Base-by-base conservation (phyloP, 2,888 invertebrate species). In the Leptopterna dolabrata region DNA sequence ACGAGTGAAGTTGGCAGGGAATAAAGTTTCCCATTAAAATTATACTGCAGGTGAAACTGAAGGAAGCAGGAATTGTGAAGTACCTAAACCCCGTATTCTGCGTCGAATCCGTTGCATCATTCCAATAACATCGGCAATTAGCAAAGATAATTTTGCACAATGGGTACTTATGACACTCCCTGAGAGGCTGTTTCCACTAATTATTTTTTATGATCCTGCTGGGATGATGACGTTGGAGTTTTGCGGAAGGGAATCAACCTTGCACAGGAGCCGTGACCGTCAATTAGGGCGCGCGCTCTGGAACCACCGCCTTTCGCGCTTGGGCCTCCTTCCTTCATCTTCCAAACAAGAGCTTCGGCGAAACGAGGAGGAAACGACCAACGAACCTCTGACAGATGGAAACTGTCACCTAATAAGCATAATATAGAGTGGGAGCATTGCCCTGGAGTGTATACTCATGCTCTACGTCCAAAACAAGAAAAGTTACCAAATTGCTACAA, bases 221-320 rank as follows among this genome's bases (percentile, higher is more conserved):
- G 1, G 36, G 19, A 29, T 36, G 30, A 19, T 29, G 41, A 41
- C n/a, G 73, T 30, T 7, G 1, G 9, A 16, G 30, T 76, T 76
- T 76, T 76, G 73, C 73, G 73, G 73, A 76, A 76, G 73, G 71
- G 36, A 41, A 36, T 76, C 36, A 41, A 27, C 73, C 36, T 36
- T 30, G 30, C 36, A 36, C 73, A 36, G 36, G 36, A 76, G 73
- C 73, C 73, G 73, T 76, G 73, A 76, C 73, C 73, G 73, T 41
- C 73, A 76, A 76, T 76, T 76, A 76, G 16, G 36, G 13, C 16
- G 36, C 73, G 73, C 30, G 30, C 73, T 41, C 36, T 76, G 73
- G 73, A 76, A 76, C 73, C n/a, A 76, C 36, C 73, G 73, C 73
- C 30, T 76, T 76, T 41, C 36, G 73, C 30, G 73, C 73, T 76